Conservation (phyloP, 2,888 invertebrate species). For the Junonia oenone region DNA sequence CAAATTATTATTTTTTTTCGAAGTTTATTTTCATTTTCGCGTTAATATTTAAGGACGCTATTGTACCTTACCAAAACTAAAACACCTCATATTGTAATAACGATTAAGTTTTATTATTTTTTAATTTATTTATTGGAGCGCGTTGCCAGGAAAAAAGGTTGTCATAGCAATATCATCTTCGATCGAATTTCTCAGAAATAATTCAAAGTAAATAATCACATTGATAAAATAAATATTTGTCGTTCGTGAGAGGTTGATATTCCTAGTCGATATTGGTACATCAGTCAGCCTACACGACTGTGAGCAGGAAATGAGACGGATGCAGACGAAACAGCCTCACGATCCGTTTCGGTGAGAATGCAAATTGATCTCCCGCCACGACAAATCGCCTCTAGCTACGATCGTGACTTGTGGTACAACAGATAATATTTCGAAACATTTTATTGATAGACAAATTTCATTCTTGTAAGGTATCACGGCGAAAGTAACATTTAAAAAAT, state of each 20-base stretch:
- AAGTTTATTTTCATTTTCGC: too few relatives aligned
- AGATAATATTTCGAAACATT: slow-evolving; percentile 2
- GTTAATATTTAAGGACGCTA: too few relatives aligned
- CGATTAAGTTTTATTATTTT: too few relatives aligned
- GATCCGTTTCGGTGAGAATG: slow-evolving; percentile 70
- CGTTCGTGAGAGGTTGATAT: background rate
- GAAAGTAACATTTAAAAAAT: background rate
- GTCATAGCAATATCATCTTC: background rate
- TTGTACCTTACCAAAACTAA: too few relatives aligned
- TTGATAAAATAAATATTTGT: background rate
- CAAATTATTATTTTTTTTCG: too few relatives aligned
- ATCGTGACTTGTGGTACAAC: slow-evolving; percentile 3
- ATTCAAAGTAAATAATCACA: background rate
- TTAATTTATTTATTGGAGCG: too few relatives aligned
- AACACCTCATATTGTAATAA: too few relatives aligned
- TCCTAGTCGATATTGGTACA: background rate
- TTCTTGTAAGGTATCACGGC: background rate
- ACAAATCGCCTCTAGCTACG: slow-evolving; percentile 13
- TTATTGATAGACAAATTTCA: background rate
- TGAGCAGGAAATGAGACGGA: slow-evolving; percentile 60
- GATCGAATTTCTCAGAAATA: background rate
- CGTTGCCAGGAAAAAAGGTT: background rate
- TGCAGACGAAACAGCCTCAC: slow-evolving; percentile 63
- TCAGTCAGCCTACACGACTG: slow-evolving; percentile 27
- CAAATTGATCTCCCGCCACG: slow-evolving; percentile 60